Percentiles rank a stretch among this genome's conserved stretches.
These are phyloP conservation scores for Globodera ellingtonae DNA, from an alignment of 1,140 invertebrate genomes.

Conservation along the genomic window DNA sequence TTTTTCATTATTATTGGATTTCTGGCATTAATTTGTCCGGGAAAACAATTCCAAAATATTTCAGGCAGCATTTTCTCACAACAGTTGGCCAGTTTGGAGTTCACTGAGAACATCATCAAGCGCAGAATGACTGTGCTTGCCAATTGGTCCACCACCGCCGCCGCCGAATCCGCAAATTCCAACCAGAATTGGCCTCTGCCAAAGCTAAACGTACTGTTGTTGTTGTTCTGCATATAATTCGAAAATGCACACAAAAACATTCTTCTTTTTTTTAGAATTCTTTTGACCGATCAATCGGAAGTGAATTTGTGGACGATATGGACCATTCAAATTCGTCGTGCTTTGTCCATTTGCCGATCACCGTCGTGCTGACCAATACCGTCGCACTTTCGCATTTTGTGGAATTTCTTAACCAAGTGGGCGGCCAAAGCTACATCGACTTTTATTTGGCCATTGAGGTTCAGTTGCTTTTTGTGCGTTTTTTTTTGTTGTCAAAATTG, in stretches of 20 bases:
- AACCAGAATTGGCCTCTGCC: conserved; percentile 50
- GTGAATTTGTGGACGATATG: conserved; percentile 66
- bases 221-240: neutral
- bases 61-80: conserved; percentile 78
- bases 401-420: conserved; percentile 76
- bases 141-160: conserved; percentile 19
- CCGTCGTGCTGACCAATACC: conserved; percentile 80
- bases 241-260: neutral
- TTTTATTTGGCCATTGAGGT: conserved; percentile 82
- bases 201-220: conserved; percentile 12
- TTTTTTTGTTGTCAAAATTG: conserved; percentile 1
- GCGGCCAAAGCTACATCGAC: conserved; percentile 77
- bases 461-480: conserved; percentile 25
- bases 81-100: conserved; percentile 82
- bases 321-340: conserved; percentile 67
- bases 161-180: conserved; percentile 22
- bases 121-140: conserved; percentile 71
- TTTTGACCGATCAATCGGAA: neutral
- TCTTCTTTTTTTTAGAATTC: neutral
- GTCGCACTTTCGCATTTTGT: conserved; percentile 80
- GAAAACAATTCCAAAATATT: conserved; percentile 30
- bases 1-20: too few relatives aligned
- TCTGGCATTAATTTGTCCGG: neutral
- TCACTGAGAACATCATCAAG: conserved; percentile 78
- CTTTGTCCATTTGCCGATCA: conserved; percentile 75